Base-by-base conservation (phyloP, 2,113 vertebrate genomes). In the Reinhardtius hippoglossoides region DNA sequence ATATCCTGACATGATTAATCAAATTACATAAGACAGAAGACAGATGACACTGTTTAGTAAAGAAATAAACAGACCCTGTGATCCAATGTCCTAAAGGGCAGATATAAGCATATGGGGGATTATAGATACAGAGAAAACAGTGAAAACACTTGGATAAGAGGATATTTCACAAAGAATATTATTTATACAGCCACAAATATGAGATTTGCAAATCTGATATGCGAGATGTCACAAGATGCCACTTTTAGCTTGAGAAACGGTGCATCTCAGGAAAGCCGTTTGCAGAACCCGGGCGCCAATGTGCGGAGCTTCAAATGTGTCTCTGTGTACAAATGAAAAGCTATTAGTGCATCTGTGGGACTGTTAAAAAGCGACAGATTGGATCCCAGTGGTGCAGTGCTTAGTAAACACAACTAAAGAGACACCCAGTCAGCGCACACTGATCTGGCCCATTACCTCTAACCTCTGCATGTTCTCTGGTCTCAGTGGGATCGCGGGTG, bases 381-480 rank as follows among this genome's bases (percentile, higher is more conserved):
- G 75, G 66, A 85, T 91, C 87, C 77, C 88, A 83, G 37, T 37
- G 81, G 85, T 82, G 77, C 60, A 75, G 52, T 82, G 86, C 79
- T 82, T 83, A 76, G 85, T 85, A 89, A 90, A 89, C 86, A 86
- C 71, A 79, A 81, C 78, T 82, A 78, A 81, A 74, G 74, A 70
- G 72, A 85, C 59, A 70, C 80, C 71, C 73, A 85, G 71, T 73
- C 66, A 80, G 78, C 57, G 60, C 57, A 65, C 57, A 70, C 35
- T 75, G 81, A 89, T 89, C 73, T 74, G 85, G 85, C 67, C 86
- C 83, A 90, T 89, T 91, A 77, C 80, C 70, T 80, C 84, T 83
- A 84, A 91, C 91, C 87, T 93, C 87, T 77, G 67, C 24, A 12
- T 75, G 77, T 70, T 85, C 71, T 66, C n/a, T 23, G 61, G 56